Evolutionary conservation across 1,140 invertebrate genomes (phyloP), one percentile per base, ranked within the genome.

Genomic region (Stratiolaelaps scimitus): DNA sequence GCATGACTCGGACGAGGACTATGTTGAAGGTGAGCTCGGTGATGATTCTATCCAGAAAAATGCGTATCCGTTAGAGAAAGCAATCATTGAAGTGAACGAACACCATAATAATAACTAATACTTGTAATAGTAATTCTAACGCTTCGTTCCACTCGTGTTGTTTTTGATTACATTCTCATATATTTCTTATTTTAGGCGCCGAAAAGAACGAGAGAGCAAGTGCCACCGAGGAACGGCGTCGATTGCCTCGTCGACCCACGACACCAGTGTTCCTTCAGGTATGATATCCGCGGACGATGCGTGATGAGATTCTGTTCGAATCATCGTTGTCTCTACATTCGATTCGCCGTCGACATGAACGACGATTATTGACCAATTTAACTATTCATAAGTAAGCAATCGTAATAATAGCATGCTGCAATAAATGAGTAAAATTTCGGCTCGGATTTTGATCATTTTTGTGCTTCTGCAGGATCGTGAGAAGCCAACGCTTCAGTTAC

Each of bases 401-500:
- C n/a, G n/a, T n/a, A n/a, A n/a, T n/a, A n/a, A n/a, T n/a, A n/a
- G n/a, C n/a, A n/a, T n/a, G n/a, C n/a, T n/a, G n/a, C n/a, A n/a
- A n/a, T n/a, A n/a, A n/a, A n/a, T n/a, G n/a, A n/a, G n/a, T n/a
- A n/a, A n/a, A n/a, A n/a, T n/a, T n/a, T n/a, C n/a, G n/a, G n/a
- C n/a, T n/a, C n/a, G n/a, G n/a, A n/a, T n/a, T n/a, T n/a, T 19
- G 26, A 6, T n/a, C 28, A 17, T 47, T 71, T 40, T 69, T 67
- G 48, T 65, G 69, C n/a, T n/a, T n/a, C n/a, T n/a, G 20, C 68
- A 84, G 67, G 74, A 75, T 30, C 68, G 70, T 45, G 84, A 88
- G 71, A 79, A 91, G 66, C 88, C 88, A 13, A 70, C 78, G 0
- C 76, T 98, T 65, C 79, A 81, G 15, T 75, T 96, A 67, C 92